Evolutionary conservation across 37 sponge, comb jelly and placozoan genomes (phyloP).

Genomic region (Dysidea cf. avara): DNA sequence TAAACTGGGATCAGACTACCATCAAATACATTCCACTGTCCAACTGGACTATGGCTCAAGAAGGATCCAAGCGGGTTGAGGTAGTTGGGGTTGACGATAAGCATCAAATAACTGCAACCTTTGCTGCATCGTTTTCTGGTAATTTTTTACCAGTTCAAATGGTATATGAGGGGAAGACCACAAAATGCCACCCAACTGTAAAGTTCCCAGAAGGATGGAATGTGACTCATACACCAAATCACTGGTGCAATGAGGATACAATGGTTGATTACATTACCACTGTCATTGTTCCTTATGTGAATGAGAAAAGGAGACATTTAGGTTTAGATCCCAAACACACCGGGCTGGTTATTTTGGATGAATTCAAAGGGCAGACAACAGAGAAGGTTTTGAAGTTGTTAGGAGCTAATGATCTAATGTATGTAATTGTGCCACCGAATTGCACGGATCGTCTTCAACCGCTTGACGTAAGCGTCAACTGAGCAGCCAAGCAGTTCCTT

Average conservation of each 20-base stretch:
- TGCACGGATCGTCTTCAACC: conserved; percentile 52
- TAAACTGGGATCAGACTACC: conserved; percentile 70
- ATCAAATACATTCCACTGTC: conserved; percentile 44
- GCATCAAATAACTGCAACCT: conserved; percentile 49
- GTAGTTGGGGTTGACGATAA: conserved; percentile 42
- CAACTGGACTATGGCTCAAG: conserved; percentile 49
- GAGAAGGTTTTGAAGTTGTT: conserved; percentile 12
- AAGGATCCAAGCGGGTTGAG: conserved; percentile 36
- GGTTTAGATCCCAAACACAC: neutral
- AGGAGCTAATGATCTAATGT: conserved; percentile 40
- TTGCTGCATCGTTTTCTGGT: conserved; percentile 36
- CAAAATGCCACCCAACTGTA: conserved; percentile 27
- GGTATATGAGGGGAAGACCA: conserved; percentile 58
- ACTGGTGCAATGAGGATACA: conserved; percentile 54
- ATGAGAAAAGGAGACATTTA: conserved; percentile 4
- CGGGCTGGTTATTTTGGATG: conserved; percentile 35
- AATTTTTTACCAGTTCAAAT: conserved; percentile 46
- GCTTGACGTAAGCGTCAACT: conserved; percentile 56
- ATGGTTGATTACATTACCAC: conserved; percentile 37
- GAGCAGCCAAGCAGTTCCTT: conserved; percentile 44
- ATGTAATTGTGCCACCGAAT: conserved; percentile 36
- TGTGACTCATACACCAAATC: conserved; percentile 49
- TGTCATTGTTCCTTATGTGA: conserved; percentile 44
- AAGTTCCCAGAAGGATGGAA: too few species aligned
- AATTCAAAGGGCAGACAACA: conserved; percentile 19